Percentiles rank a stretch among this genome's conserved stretches.
Conservation (phyloP, 2,113 vertebrate genomes). For the Lycocorax pyrrhopterus region DNA sequence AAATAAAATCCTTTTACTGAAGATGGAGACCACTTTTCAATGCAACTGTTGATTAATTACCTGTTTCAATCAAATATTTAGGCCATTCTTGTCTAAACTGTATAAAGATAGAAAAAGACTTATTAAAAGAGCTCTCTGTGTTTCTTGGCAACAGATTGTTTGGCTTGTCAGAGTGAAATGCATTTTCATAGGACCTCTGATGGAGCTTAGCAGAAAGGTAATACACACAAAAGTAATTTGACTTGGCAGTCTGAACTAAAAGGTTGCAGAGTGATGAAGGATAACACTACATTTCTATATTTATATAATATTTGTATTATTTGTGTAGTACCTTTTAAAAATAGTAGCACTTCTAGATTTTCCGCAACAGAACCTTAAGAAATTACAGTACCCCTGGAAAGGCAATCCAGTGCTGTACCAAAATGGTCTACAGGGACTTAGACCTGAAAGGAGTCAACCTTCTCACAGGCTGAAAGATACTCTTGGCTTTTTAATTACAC, state of each 20-base stretch:
- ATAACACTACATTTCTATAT: neutral
- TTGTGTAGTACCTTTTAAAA: neutral
- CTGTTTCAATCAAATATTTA: slow-evolving; percentile 47
- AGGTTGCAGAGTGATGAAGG: neutral
- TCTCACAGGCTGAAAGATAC: neutral
- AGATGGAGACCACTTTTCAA: neutral
- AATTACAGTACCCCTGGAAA: neutral
- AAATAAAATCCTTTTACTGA: slow-evolving; percentile 17
- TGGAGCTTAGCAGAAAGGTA: neutral
- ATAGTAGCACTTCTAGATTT: neutral
- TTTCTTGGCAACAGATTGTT: slow-evolving; percentile 52
- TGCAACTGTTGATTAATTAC: neutral
- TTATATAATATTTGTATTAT: neutral
- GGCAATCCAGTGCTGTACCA: neutral
- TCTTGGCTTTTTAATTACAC: neutral
- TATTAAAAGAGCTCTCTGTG: neutral
- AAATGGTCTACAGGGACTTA: neutral
- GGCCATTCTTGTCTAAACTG: neutral
- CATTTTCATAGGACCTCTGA: slow-evolving; percentile 25
- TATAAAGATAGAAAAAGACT: slow-evolving; percentile 36
- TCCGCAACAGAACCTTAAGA: neutral
- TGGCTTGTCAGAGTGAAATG: neutral
- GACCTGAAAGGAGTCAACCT: neutral
- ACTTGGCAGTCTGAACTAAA: neutral
- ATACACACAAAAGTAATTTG: neutral